A percentile compares a stretch with the other conserved stretches of the same genome.
Evolutionary conservation across 1,140 invertebrate genomes (phyloP).

Genomic region (Copidosoma floridanum): DNA sequence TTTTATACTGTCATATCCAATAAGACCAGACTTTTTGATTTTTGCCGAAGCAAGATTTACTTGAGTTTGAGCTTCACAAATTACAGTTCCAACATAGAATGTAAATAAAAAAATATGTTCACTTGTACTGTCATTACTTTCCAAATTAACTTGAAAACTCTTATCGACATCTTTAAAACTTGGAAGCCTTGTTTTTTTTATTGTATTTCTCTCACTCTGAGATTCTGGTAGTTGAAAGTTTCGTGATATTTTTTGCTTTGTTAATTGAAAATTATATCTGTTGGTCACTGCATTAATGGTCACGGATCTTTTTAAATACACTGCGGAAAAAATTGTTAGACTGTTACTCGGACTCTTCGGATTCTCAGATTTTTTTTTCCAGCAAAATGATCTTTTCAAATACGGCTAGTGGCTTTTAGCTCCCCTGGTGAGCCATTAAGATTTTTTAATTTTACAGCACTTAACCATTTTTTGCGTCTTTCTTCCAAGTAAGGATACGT

Average conservation of each 20-base stretch:
- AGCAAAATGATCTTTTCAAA: neutral
- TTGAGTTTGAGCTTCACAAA: too few species aligned
- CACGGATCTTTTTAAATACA: neutral
- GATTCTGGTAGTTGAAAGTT: neutral
- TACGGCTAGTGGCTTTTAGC: neutral
- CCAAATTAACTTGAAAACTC: too few species aligned
- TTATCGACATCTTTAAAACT: too few species aligned
- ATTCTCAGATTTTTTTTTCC: neutral
- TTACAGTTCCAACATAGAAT: too few species aligned
- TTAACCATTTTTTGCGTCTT: conserved; percentile 11
- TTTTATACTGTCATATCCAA: neutral
- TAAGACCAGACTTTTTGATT: too few species aligned
- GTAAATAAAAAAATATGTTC: too few species aligned
- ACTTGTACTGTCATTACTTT: too few species aligned
- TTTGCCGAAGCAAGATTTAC: too few species aligned
- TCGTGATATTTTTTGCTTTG: neutral
- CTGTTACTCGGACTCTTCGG: neutral
- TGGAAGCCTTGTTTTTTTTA: neutral
- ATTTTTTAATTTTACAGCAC: neutral
- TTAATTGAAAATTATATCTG: neutral
- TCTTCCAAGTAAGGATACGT: too few species aligned
- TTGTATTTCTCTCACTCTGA: neutral
- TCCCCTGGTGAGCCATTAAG: neutral
- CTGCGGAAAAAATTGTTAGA: neutral
- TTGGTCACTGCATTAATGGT: neutral